Conservation (phyloP, 2,797 vertebrate species). For the Cryptoprocta ferox region DNA sequence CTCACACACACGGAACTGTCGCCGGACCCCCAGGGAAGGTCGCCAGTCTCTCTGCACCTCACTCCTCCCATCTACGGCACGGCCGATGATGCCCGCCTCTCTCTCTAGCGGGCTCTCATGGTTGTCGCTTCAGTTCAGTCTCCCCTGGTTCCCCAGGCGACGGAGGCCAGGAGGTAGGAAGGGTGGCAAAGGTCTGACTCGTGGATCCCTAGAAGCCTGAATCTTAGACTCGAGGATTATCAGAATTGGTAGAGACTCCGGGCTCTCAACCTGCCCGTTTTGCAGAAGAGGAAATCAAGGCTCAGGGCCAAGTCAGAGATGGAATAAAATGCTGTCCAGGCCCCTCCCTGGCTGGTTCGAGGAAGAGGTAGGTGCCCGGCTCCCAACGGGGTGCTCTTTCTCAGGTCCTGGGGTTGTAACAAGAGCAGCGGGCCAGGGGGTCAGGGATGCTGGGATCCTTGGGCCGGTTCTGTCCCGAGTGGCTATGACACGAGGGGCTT, state of each 20-base stretch:
- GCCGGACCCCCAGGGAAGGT: not conserved
- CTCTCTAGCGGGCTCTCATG: not conserved
- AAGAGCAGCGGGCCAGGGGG: no score
- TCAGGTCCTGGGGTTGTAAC: not conserved
- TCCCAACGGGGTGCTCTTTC: not conserved
- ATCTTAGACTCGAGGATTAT: not conserved
- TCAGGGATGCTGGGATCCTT: not conserved
- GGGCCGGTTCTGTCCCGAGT: fast-evolving
- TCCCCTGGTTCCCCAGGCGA: not conserved
- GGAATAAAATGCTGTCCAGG: not conserved
- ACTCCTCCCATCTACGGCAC: fast-evolving
- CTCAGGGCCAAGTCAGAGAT: not conserved
- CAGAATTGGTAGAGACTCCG: not conserved
- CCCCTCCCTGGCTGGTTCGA: not conserved
- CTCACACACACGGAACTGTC: fast-evolving
- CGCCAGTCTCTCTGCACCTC: not conserved
- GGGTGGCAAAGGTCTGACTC: not conserved
- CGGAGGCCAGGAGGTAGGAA: not conserved
- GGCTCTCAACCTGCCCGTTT: not conserved
- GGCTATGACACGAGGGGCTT: not conserved
- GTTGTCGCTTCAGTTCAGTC: not conserved
- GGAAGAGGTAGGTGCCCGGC: not conserved
- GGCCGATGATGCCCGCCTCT: fast-evolving
- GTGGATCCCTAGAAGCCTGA: not conserved
- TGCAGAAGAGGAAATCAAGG: not conserved